phyloP scores from a whole-genome alignment of 2,888 invertebrate species.

The Hydraecia micacea region DNA sequence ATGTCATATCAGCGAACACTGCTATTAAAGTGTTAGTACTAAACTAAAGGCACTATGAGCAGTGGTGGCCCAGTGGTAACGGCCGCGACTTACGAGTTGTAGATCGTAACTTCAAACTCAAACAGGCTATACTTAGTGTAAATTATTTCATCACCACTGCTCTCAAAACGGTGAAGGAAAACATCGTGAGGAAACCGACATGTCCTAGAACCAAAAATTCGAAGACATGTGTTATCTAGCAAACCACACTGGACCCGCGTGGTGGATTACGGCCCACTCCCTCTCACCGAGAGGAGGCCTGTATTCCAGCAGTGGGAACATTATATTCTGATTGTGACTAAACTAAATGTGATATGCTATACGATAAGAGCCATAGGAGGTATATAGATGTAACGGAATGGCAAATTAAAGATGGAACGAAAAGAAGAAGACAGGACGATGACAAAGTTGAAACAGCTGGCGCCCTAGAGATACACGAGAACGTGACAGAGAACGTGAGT shows the following conservation, averaged over 20 bases:
- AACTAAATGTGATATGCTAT: not conserved
- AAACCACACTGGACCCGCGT: too few relatives aligned
- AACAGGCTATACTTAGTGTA: not conserved
- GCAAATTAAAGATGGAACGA: not conserved
- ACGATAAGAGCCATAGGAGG: not conserved
- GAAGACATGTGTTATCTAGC: too few relatives aligned
- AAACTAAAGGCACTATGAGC: not conserved
- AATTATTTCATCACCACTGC: not conserved
- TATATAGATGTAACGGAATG: not conserved
- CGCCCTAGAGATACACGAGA: not conserved
- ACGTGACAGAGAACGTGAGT: too few relatives aligned
- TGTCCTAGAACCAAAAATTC: too few relatives aligned
- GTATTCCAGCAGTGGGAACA: too few relatives aligned
- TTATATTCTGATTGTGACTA: too few relatives aligned
- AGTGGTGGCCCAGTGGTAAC: not conserved
- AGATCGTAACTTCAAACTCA: not conserved
- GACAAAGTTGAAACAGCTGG: not conserved
- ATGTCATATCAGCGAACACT: constrained; percentile 40
- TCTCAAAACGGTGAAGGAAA: too few relatives aligned
- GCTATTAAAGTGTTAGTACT: constrained; percentile 15
- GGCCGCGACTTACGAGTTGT: not conserved
- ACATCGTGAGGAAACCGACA: too few relatives aligned
- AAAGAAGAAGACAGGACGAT: not conserved
- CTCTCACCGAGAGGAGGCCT: too few relatives aligned
- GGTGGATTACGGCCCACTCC: too few relatives aligned